These are phyloP conservation scores for Phyllostomus discolor DNA, from an alignment of 2,113 vertebrate genomes.

Conservation along the genomic window DNA sequence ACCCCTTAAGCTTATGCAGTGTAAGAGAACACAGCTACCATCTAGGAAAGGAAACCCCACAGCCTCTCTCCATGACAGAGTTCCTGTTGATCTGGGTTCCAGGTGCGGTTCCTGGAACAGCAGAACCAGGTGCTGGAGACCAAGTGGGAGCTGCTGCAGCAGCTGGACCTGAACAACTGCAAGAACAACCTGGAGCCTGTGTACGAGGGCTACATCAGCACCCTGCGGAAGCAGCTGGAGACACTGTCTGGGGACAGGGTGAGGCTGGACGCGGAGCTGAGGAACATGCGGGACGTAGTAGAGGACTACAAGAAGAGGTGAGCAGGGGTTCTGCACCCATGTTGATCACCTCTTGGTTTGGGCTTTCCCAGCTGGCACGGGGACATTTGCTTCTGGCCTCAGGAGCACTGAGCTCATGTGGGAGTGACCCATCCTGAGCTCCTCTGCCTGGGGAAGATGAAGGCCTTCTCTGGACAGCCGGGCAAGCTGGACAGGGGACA, in stretches of 20 bases:
- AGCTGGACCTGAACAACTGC: constrained; percentile 75
- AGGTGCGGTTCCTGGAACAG: constrained; percentile 94
- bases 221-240: constrained; percentile 89
- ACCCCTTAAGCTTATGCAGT: background rate
- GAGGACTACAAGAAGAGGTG: constrained; percentile 96
- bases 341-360: background rate
- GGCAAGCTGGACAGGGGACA: background rate
- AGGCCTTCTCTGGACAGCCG: background rate
- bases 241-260: constrained; percentile 85
- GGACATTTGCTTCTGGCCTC: background rate
- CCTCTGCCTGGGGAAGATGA: background rate
- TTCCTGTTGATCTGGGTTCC: background rate
- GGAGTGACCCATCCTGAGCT: background rate
- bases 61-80: background rate
- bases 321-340: constrained; percentile 9
- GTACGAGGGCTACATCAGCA: constrained; percentile 88
- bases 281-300: constrained; percentile 90
- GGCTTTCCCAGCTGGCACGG: background rate
- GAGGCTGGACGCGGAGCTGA: constrained; percentile 91
- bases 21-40: background rate
- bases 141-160: constrained; percentile 92
- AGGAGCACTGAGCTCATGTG: background rate
- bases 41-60: background rate
- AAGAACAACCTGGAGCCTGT: constrained; percentile 86
- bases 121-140: constrained; percentile 92